Base-by-base conservation (phyloP, 2,113 vertebrate species). In the Corvus cornix region DNA sequence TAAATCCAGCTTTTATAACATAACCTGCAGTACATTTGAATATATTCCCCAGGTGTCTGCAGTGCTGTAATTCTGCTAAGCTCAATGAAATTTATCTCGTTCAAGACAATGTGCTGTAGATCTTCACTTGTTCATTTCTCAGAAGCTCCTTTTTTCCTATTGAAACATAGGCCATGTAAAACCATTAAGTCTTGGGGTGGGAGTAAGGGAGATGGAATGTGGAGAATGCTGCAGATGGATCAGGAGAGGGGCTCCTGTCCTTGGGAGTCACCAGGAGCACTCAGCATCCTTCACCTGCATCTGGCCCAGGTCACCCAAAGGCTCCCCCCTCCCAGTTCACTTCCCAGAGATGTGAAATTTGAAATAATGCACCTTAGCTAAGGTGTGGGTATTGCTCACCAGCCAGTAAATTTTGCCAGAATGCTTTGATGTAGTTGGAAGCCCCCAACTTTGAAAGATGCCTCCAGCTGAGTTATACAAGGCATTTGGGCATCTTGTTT, bases 71-170 rank as follows among this genome's bases (percentile, higher is more conserved):
- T 82, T 96, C 85, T 93, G 82, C 76, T 90, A 35, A 93, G 62
- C 89, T 70, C 44, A n/a, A 37, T 60, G 81, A 93, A 94, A 93
- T 94, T 81, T 94, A 86, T 93, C 89, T 87, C 26, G 1, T 87
- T 16, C 13, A 9, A 92, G 91, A 87, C 79, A 95, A 81, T 51
- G 18, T 10, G 46, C 74, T 66, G 77, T 79, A 95, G 91, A 91
- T 96, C 91, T 95, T 81, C 81, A 53, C 91, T 87, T 95, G 91
- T 96, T 95, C 95, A 83, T 95, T 90, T 87, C 89, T 95, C 83
- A 86, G 75, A 85, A 95, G 20, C 60, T 90, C 49, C 15, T 48
- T 87, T 84, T 39, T 62, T 22, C 21, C 41, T 49, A 33, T 44
- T 67, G 89, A 49, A 87, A 84, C 53, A 21, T n/a, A 43, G 87